Percentiles rank a stretch among this genome's conserved stretches.
Evolutionary conservation across 1,140 invertebrate genomes (phyloP).

Genomic region (Acyrthosiphon pisum): DNA sequence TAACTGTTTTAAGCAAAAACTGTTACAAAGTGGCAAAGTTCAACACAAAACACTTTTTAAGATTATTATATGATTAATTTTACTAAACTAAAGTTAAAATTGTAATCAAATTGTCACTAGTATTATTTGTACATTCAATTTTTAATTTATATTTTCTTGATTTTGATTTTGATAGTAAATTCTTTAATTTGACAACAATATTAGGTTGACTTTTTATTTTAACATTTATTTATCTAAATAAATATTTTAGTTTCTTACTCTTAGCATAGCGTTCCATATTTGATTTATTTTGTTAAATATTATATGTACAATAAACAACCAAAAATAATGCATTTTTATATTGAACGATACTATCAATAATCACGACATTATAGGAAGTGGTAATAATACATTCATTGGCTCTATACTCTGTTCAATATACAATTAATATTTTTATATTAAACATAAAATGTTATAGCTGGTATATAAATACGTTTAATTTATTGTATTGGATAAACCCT

Average conservation of each 20-base stretch:
- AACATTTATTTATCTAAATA: not conserved
- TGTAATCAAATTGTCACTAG: not conserved
- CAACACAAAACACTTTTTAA: slow-evolving; percentile 20
- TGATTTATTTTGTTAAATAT: not conserved
- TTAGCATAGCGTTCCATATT: not conserved
- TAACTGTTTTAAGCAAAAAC: slow-evolving; percentile 27
- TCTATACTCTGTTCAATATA: not conserved
- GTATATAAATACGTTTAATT: not conserved
- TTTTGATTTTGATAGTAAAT: not conserved
- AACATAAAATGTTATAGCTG: not conserved
- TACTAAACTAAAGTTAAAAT: not conserved
- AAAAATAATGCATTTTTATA: not conserved
- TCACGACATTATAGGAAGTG: not conserved
- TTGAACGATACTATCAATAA: not conserved
- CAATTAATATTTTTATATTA: not conserved
- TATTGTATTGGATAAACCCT: not conserved
- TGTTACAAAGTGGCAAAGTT: slow-evolving; percentile 38
- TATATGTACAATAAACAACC: not conserved
- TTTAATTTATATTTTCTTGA: not conserved
- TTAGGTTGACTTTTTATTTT: not conserved
- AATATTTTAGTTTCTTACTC: not conserved
- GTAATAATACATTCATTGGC: not conserved
- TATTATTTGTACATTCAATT: not conserved
- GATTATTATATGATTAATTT: slow-evolving; percentile 14
- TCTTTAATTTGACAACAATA: not conserved